phyloP scores from a whole-genome alignment of 2,888 invertebrate genomes.

The Hesperia comma region DNA sequence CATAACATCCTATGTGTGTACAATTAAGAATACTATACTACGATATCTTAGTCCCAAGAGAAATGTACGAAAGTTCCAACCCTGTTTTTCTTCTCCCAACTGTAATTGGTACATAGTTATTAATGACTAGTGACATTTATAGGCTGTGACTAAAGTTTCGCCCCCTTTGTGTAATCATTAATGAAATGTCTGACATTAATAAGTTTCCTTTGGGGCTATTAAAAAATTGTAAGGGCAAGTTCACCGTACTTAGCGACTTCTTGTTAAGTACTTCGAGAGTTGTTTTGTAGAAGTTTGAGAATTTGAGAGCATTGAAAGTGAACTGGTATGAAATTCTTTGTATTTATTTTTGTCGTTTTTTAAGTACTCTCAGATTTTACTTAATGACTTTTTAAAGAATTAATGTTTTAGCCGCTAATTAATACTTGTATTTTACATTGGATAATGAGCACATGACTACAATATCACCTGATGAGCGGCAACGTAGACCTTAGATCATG shows the following conservation, averaged over 20 bases:
- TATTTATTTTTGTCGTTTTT: neutral
- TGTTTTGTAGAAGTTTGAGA: conserved; percentile 16
- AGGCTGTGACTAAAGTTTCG: neutral
- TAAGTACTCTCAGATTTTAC: neutral
- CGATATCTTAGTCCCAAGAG: too few species aligned
- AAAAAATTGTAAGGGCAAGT: conserved; percentile 15
- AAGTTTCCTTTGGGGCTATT: conserved; percentile 18
- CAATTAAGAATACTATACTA: too few species aligned
- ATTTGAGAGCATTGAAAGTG: neutral
- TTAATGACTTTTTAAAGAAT: too few species aligned
- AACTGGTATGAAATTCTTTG: neutral
- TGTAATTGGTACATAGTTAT: neutral
- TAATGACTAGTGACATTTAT: neutral
- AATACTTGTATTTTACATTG: too few species aligned
- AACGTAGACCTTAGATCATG: too few species aligned
- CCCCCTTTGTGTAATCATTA: neutral
- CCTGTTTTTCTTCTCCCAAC: neutral
- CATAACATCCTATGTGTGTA: too few species aligned
- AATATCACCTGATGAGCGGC: too few species aligned
- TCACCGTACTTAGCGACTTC: conserved; percentile 15
- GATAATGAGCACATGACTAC: too few species aligned
- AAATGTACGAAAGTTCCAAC: too few species aligned
- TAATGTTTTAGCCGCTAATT: too few species aligned
- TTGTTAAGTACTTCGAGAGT: conserved; percentile 17
- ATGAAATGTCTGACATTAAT: conserved; percentile 1